Percentiles rank a stretch among this genome's conserved stretches.
Evolutionary conservation across 1,140 invertebrate genomes (phyloP).

Genomic region (Calycopis cecrops): DNA sequence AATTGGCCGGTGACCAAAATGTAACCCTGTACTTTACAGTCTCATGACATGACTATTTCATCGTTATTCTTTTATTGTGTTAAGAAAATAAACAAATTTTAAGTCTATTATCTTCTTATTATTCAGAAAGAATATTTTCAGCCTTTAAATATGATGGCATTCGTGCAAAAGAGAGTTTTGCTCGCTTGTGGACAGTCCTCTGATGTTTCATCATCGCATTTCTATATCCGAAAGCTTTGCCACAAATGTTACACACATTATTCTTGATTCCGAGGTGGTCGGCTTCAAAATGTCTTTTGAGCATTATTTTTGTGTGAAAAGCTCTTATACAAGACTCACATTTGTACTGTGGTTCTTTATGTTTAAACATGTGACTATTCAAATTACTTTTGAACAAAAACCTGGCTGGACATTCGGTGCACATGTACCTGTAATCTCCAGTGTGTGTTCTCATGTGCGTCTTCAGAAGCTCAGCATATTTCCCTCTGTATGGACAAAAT

Average conservation of each 20-base stretch:
- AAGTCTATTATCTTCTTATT: too few species aligned
- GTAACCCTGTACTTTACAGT: too few species aligned
- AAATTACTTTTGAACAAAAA: constrained; percentile 74
- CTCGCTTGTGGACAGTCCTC: constrained; percentile 67
- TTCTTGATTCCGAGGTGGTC: constrained; percentile 73
- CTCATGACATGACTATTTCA: too few species aligned
- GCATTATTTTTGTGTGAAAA: constrained; percentile 49
- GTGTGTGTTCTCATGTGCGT: constrained; percentile 72
- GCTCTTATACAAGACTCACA: constrained; percentile 56
- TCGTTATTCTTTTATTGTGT: too few species aligned
- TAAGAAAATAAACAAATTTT: too few species aligned
- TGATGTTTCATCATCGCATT: constrained; percentile 74
- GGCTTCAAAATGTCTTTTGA: constrained; percentile 60
- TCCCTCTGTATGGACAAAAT: constrained; percentile 57
- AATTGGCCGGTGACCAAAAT: too few species aligned
- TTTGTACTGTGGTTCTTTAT: constrained; percentile 55
- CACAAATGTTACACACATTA: constrained; percentile 71
- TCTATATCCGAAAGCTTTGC: constrained; percentile 71
- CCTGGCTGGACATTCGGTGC: constrained; percentile 70
- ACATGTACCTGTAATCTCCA: constrained; percentile 71
- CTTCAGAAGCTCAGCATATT: constrained; percentile 55
- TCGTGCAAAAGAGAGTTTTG: constrained; percentile 45
- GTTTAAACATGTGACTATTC: constrained; percentile 65
- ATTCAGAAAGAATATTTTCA: too few species aligned
- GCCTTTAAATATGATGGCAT: constrained; percentile 49